Conservation (phyloP, 2,888 invertebrate genomes). For the Hermaeophaga mercurialis region DNA sequence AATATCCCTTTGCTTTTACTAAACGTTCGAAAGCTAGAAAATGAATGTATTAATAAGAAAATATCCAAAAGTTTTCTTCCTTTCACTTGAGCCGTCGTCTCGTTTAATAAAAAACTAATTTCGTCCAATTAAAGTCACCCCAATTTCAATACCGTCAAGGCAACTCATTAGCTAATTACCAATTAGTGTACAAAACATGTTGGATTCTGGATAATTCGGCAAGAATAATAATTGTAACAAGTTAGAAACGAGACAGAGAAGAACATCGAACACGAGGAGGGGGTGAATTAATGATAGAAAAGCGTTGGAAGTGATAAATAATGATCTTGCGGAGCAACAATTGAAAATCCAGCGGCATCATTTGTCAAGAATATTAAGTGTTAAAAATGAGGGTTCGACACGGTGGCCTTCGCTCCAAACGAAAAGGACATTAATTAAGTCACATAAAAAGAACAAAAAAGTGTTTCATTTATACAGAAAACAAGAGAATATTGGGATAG, state of each 20-base stretch:
- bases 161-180: slow-evolving; percentile 2
- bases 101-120: too few relatives aligned
- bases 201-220: slow-evolving; percentile 5
- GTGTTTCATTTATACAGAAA: too few relatives aligned
- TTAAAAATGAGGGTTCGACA: slow-evolving; percentile 50
- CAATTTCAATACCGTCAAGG: neutral
- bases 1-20: too few relatives aligned
- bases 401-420: too few relatives aligned
- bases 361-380: slow-evolving; percentile 60
- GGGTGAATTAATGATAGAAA: slow-evolving; percentile 40
- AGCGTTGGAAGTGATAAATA: slow-evolving; percentile 38
- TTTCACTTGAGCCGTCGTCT: too few relatives aligned
- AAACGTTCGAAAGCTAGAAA: too few relatives aligned
- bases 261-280: slow-evolving; percentile 20
- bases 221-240: slow-evolving; percentile 22
- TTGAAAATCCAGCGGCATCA: slow-evolving; percentile 45
- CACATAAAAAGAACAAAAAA: too few relatives aligned
- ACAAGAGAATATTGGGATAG: too few relatives aligned
- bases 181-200: slow-evolving; percentile 8
- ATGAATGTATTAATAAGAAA: too few relatives aligned
- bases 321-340: slow-evolving; percentile 42
- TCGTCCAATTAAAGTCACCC: neutral
- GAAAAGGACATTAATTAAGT: too few relatives aligned
- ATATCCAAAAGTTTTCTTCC: too few relatives aligned
- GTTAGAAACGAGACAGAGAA: slow-evolving; percentile 16